Percentiles rank a stretch among this genome's conserved stretches.
These are phyloP conservation scores for Gari tellinella DNA, from an alignment of 2,888 invertebrate genomes.

Conservation along the genomic window DNA sequence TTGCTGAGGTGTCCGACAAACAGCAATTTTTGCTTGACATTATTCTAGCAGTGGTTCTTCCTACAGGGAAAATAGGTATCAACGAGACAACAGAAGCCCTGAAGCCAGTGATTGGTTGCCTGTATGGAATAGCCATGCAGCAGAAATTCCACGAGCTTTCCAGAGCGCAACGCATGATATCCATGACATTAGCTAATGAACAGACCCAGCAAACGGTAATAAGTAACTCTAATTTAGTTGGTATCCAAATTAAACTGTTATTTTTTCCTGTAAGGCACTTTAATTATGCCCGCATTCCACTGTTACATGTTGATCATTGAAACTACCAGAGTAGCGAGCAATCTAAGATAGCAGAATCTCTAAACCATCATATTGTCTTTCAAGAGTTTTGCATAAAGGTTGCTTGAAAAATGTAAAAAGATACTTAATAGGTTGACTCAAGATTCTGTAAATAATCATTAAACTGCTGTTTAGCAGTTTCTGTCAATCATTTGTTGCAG, in stretches of 20 bases:
- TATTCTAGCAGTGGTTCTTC: conserved; percentile 13
- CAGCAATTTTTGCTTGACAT: conserved; percentile 17
- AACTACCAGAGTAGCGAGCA: too few species aligned
- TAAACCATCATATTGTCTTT: too few species aligned
- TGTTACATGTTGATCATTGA: too few species aligned
- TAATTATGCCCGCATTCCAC: too few species aligned
- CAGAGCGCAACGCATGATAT: conserved; percentile 5
- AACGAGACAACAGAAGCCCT: conserved; percentile 7
- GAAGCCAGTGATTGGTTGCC: conserved; percentile 6
- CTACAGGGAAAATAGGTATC: conserved; percentile 18
- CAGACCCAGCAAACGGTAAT: conserved; percentile 21
- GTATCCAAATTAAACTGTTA: not conserved
- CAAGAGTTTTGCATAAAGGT: too few species aligned
- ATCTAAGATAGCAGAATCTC: too few species aligned
- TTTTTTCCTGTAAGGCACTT: too few species aligned
- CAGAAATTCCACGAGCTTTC: conserved; percentile 20
- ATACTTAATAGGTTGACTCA: too few species aligned
- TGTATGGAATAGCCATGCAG: conserved; percentile 22
- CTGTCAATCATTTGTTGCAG: too few species aligned
- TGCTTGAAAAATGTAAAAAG: too few species aligned
- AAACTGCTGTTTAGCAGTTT: too few species aligned
- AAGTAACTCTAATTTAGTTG: not conserved
- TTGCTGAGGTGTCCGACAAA: not conserved
- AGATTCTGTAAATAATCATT: too few species aligned
- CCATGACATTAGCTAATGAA: conserved; percentile 21